A percentile compares a stretch with the other conserved stretches of the same genome.
Evolutionary conservation across 2,113 vertebrate species (phyloP).

Genomic region (Otus sunia): DNA sequence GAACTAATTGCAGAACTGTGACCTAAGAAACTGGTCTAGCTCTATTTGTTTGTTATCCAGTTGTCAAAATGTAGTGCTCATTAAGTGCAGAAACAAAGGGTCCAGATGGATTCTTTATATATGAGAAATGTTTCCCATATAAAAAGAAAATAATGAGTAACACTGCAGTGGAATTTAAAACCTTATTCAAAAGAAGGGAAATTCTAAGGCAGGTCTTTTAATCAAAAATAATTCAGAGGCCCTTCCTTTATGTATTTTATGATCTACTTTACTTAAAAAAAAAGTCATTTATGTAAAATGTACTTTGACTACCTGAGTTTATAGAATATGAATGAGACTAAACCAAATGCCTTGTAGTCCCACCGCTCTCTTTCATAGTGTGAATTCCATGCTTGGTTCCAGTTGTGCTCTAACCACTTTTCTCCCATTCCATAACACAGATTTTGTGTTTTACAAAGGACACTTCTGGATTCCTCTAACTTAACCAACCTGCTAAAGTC

Average conservation of each 20-base stretch:
- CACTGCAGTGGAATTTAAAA: not conserved
- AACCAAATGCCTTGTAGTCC: not conserved
- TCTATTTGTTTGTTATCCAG: conserved; percentile 39
- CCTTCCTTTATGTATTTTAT: not conserved
- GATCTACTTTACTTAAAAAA: not conserved
- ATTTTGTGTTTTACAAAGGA: not conserved
- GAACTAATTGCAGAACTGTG: conserved; percentile 42
- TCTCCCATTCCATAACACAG: not conserved
- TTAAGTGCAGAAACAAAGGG: conserved; percentile 47
- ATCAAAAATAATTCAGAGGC: not conserved
- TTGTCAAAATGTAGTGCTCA: conserved; percentile 52
- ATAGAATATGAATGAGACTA: not conserved
- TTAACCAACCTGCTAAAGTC: not conserved
- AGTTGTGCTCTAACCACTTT: not conserved
- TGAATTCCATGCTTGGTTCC: not conserved
- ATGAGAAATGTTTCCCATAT: conserved; percentile 9
- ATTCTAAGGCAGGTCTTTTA: not conserved
- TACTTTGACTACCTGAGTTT: not conserved
- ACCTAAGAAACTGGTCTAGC: not conserved
- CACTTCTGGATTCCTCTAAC: not conserved
- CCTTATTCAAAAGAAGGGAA: not conserved
- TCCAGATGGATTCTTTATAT: conserved; percentile 57
- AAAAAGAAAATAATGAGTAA: conserved; percentile 1
- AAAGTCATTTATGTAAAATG: not conserved
- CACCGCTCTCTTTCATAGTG: not conserved